Base-by-base conservation (phyloP, 2,888 invertebrate genomes). In the Drosophila nr. perissopoda region DNA sequence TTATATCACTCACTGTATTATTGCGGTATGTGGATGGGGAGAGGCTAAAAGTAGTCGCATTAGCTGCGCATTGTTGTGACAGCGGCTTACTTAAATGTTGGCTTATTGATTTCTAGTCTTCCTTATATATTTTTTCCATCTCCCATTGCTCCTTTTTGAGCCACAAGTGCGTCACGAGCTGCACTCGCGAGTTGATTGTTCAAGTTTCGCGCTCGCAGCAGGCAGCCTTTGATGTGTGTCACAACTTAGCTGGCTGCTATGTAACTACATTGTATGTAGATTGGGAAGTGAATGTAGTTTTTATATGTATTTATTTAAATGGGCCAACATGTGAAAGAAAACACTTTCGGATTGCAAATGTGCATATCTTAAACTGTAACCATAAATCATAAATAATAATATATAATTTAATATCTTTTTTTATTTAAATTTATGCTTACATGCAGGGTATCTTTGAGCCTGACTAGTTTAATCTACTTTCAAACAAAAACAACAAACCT, bases 1-100 rank as follows among this genome's bases (percentile, higher is more conserved):
- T 88, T 88, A 82, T 85, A 80, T 82, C 88, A 74, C 82, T 77
- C 79, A 84, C 69, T 82, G 77, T 82, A 74, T 70, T 74, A 49
- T 59, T 71, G 71, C 33, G 62, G 57, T 63, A 48, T 59, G 57
- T 67, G 66, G 46, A 18, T 53, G 33, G 27, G 3, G 21, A 21
- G n/a, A 11, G 21, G 52, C 33, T 21, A 25, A 34, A 34, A 34
- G 56, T 59, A 63, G 72, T 73, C 65, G 76, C 79, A 80, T 80
- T 77, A 77, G 74, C 70, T 52, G 62, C 53, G 70, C 66, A 77
- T 83, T 83, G 83, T 84, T 75, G 74, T 79, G 65, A 71, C 76
- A 88, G 76, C 63, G 78, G 78, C 76, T 82, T 73, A 81, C 82
- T 79, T 75, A 70, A 84, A 77, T 74, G 82, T 70, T 88, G 81